A percentile compares a stretch with the other conserved stretches of the same genome.
phyloP scores from a whole-genome alignment of 2,888 invertebrate species.

The Timandra comae region DNA sequence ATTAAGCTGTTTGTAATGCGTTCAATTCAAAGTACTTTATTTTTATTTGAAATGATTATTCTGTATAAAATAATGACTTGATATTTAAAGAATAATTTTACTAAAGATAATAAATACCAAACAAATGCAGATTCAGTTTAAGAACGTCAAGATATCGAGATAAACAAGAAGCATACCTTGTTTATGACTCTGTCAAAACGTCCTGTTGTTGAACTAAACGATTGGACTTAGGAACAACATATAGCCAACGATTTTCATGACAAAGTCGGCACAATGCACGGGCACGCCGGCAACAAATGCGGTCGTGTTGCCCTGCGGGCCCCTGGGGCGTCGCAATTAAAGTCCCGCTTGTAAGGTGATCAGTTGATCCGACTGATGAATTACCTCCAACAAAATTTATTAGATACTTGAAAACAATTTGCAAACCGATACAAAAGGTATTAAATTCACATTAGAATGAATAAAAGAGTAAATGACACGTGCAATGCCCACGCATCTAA shows the following conservation, averaged over 20 bases:
- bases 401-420: conserved; percentile 2
- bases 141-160: too few species aligned
- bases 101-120: too few species aligned
- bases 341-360: conserved; percentile 50
- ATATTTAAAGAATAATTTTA: too few species aligned
- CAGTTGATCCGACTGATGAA: conserved; percentile 43
- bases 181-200: conserved; percentile 29
- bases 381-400: conserved; percentile 28
- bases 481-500: conserved; percentile 13
- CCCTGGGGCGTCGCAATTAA: conserved; percentile 67
- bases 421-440: neutral
- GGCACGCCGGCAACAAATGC: conserved; percentile 52
- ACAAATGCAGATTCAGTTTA: too few species aligned
- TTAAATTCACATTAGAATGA: neutral
- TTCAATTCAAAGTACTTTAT: too few species aligned
- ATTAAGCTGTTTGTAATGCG: too few species aligned
- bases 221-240: conserved; percentile 35
- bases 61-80: too few species aligned
- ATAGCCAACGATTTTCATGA: conserved; percentile 52
- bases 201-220: conserved; percentile 33
- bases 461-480: conserved; percentile 2
- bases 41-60: too few species aligned
- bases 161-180: conserved; percentile 11
- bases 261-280: conserved; percentile 44
- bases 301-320: conserved; percentile 56